A percentile compares a stretch with the other conserved stretches of the same genome.
phyloP scores from a whole-genome alignment of 1,140 invertebrate species.

The Zaprionus ornatus region DNA sequence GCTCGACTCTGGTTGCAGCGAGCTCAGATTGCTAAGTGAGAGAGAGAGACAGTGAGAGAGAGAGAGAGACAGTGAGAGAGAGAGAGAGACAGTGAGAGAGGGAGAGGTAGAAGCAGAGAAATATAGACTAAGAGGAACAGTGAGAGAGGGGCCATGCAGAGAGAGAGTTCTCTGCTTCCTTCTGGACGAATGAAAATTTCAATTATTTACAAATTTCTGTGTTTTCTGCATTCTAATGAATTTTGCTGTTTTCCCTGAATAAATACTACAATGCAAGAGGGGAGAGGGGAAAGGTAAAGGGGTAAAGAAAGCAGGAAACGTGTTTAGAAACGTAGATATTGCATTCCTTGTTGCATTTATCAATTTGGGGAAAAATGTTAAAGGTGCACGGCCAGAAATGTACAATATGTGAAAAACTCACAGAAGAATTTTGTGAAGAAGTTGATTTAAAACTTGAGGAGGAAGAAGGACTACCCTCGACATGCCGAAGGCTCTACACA shows the following conservation, averaged over 20 bases:
- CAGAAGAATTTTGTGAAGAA: too few relatives aligned
- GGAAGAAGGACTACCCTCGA: too few relatives aligned
- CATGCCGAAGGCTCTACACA: too few relatives aligned
- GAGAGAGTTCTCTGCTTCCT: neutral
- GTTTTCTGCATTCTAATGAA: neutral
- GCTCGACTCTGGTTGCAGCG: slow-evolving; percentile 23
- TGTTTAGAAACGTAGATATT: too few relatives aligned
- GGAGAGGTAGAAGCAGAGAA: neutral
- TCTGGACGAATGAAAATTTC: slow-evolving; percentile 6
- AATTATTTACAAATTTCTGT: slow-evolving; percentile 12
- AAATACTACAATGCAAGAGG: neutral
- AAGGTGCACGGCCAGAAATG: neutral
- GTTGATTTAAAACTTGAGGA: too few relatives aligned
- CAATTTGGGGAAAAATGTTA: neutral
- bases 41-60: neutral
- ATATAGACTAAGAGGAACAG: neutral
- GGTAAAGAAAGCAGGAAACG: neutral
- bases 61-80: neutral
- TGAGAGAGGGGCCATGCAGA: neutral
- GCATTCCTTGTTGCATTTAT: neutral
- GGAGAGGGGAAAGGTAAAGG: neutral
- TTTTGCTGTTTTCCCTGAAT: neutral
- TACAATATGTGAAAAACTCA: too few relatives aligned
- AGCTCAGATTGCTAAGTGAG: neutral
- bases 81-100: neutral